These are phyloP conservation scores for Nephila pilipes DNA, from an alignment of 1,140 invertebrate species.

Conservation along the genomic window DNA sequence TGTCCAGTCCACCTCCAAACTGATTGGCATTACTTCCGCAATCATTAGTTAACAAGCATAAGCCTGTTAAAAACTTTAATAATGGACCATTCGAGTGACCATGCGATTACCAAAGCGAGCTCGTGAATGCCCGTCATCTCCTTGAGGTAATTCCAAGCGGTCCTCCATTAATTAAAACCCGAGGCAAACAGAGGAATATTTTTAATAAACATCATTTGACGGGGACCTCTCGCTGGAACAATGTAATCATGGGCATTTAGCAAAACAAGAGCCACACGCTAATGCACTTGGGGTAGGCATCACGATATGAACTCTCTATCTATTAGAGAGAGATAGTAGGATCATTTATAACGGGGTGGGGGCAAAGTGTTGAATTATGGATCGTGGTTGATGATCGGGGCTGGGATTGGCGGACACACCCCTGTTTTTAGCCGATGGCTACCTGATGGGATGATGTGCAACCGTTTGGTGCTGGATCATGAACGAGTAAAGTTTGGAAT, in stretches of 20 bases:
- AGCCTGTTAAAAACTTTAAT: conserved; percentile 28
- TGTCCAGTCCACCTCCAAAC: no score
- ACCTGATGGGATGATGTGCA: conserved; percentile 14
- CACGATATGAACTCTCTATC: conserved; percentile 26
- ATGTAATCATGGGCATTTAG: neutral
- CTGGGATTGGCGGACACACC: conserved; percentile 49
- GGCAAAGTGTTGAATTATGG: conserved; percentile 61
- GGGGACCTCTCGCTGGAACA: neutral
- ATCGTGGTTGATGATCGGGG: conserved; percentile 45
- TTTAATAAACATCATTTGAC: conserved; percentile 16
- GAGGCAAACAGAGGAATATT: neutral
- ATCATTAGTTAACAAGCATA: neutral
- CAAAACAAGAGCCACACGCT: neutral
- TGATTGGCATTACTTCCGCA: neutral
- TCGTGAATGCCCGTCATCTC: neutral
- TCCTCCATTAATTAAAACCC: neutral
- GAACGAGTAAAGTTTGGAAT: no score
- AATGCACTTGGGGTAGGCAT: neutral
- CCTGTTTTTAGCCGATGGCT: conserved; percentile 52
- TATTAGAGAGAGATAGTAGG: conserved; percentile 17
- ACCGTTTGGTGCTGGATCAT: no score
- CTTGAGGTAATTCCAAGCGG: neutral
- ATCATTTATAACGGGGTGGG: conserved; percentile 58
- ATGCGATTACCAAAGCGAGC: neutral
- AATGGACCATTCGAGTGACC: neutral